Evolutionary conservation across 2,797 vertebrate species (phyloP).

Genomic region (Hippoglossus hippoglossus): DNA sequence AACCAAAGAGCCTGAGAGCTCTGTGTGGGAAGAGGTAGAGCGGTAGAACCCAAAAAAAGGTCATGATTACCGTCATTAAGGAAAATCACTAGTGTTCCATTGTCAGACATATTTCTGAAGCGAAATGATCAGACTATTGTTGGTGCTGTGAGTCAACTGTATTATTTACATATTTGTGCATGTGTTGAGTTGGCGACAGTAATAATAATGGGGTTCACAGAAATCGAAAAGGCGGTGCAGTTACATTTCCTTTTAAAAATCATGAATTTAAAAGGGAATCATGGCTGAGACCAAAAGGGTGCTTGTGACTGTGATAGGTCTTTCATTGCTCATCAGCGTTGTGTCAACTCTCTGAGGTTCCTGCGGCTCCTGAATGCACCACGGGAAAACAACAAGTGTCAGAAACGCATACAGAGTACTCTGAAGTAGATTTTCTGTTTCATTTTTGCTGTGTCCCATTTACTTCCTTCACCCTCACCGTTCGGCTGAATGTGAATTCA

Average conservation of each 20-base stretch:
- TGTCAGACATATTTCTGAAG: conserved; percentile 21
- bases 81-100: conserved; percentile 38
- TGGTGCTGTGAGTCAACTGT: conserved; percentile 7
- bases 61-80: conserved; percentile 68
- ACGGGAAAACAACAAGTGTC: conserved; percentile 25
- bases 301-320: not conserved
- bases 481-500: conserved; percentile 37
- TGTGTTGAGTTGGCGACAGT: not conserved
- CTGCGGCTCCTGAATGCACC: conserved; percentile 31
- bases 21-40: conserved; percentile 39
- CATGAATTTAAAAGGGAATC: not conserved
- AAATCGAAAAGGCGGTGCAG: not conserved
- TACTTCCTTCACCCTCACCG: conserved; percentile 21
- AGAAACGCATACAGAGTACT: conserved; percentile 16
- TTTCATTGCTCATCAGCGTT: not conserved
- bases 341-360: not conserved
- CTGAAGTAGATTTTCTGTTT: not conserved
- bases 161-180: not conserved
- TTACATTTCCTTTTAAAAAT: conserved; percentile 5
- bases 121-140: conserved; percentile 26
- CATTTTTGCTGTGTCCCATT: conserved; percentile 6
- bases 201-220: not conserved
- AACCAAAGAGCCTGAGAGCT: conserved; percentile 54
- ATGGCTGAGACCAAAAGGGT: not conserved
- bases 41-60: conserved; percentile 56